Evolutionary conservation across 2,888 invertebrate genomes (phyloP).

Genomic region (Meloe dianella): DNA sequence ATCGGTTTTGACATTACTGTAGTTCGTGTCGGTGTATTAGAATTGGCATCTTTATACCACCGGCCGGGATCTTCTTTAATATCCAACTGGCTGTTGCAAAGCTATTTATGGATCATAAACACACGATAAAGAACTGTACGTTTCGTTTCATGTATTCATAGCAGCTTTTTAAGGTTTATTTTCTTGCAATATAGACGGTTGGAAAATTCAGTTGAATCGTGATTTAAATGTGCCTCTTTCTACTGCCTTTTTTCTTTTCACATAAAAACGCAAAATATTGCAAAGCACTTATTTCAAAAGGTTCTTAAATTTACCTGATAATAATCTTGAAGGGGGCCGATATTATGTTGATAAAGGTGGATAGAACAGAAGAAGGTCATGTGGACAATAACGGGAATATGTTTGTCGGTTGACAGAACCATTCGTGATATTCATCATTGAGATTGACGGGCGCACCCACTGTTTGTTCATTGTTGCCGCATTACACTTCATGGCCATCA

Average conservation of each 20-base stretch:
- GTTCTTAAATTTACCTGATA: neutral
- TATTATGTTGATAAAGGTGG: neutral
- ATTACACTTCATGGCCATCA: slow-evolving; percentile 38
- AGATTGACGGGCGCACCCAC: slow-evolving; percentile 45
- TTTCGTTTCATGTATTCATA: slow-evolving; percentile 34
- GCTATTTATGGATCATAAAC: slow-evolving; percentile 46
- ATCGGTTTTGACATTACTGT: neutral
- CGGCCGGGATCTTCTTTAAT: slow-evolving; percentile 36
- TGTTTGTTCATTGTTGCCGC: slow-evolving; percentile 45
- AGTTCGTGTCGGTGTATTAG: slow-evolving; percentile 11
- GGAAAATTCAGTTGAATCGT: slow-evolving; percentile 1
- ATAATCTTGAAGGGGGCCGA: neutral
- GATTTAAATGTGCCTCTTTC: neutral
- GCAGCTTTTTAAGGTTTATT: slow-evolving; percentile 29
- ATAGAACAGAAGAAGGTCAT: neutral
- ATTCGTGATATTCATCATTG: slow-evolving; percentile 45
- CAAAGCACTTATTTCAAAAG: neutral
- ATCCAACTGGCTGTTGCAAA: slow-evolving; percentile 37
- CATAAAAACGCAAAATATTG: neutral
- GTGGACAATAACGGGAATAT: slow-evolving; percentile 19
- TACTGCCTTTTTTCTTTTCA: neutral
- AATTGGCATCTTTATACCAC: slow-evolving; percentile 35
- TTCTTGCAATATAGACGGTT: slow-evolving; percentile 20
- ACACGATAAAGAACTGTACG: slow-evolving; percentile 37
- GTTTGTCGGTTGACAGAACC: no score